Evolutionary conservation across 35 echinoderm and acorn worm species (phyloP), one percentile per base, ranked within the genome.

Genomic region (Apostichopus californicus): DNA sequence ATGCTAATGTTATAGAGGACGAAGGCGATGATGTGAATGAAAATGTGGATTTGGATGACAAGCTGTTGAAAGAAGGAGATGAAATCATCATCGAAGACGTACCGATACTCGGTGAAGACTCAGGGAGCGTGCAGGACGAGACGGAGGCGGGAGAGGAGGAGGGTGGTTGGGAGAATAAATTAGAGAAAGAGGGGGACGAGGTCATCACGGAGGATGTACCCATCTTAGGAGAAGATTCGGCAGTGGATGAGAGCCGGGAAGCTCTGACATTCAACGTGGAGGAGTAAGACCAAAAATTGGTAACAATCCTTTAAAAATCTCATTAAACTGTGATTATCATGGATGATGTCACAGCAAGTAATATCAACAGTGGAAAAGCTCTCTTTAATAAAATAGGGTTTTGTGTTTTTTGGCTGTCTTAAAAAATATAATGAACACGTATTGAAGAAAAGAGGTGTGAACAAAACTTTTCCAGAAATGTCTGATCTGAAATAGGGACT

Each of bases 81-180:
- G 80, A 83, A 56, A 53, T 83, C n/a, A 83, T 83, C 80, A 83
- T 83, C n/a, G 80, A 83, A 55, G 80, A 83, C 55, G 80, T 83
- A 6, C 80, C 80, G 7, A 83, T 83, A 13, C 55, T 83, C 34
- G 80, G 52, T 13, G 25, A 56, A 55, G 80, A 14, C 8, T 26
- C 14, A 5, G 80, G 52, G 52, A 17, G 6, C 12, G 52, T 53
- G 9, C 34, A 55, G 55, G 34, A 46, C 34, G 34, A 46, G 34
- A 34, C 9, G 20, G 77, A 78, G 9, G 20, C 77, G 0, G 6
- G 20, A 34, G 77, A 78, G 77, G 22, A 46, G 34, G 3, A 17
- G 80, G 80, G 55, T 46, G 52, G 55, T 83, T 46, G 34, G 34
- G 34, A 46, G 34, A 0, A 46, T 46, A 46, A 83, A 53, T 56